Percentiles rank a stretch among this genome's conserved stretches.
Conservation (phyloP, 2,113 vertebrate genomes). For the Eurypyga helias region DNA sequence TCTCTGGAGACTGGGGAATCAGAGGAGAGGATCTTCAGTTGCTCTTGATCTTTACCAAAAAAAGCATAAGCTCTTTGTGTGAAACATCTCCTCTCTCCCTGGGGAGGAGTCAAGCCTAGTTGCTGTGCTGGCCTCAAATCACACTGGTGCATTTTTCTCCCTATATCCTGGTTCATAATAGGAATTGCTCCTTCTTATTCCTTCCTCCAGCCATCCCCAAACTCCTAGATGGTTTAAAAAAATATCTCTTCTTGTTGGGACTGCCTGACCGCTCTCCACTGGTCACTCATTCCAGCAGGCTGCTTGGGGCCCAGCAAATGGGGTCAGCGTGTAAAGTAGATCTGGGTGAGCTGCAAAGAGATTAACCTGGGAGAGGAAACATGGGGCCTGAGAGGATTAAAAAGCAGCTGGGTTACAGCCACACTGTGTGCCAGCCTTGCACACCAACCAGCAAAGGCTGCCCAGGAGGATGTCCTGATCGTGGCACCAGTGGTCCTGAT, state of each 20-base stretch:
- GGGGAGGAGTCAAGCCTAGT: not conserved
- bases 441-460: not conserved
- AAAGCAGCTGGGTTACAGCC: not conserved
- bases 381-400: not conserved
- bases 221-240: not conserved
- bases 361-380: not conserved
- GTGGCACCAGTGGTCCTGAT: not conserved
- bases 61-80: not conserved
- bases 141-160: not conserved
- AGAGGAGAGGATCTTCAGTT: slow-evolving; percentile 48
- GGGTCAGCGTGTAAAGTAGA: not conserved
- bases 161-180: not conserved
- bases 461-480: not conserved
- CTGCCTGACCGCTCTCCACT: not conserved
- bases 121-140: not conserved
- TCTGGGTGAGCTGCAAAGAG: slow-evolving; percentile 7
- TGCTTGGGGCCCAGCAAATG: not conserved
- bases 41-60: not conserved
- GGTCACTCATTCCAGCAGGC: not conserved
- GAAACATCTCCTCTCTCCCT: not conserved
- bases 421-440: not conserved
- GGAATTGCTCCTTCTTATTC: slow-evolving; percentile 33
- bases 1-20: slow-evolving; percentile 2
- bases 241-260: not conserved
- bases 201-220: slow-evolving; percentile 24